phyloP scores from a whole-genome alignment of 2,888 invertebrate species.

The Temnothorax unifasciatus region DNA sequence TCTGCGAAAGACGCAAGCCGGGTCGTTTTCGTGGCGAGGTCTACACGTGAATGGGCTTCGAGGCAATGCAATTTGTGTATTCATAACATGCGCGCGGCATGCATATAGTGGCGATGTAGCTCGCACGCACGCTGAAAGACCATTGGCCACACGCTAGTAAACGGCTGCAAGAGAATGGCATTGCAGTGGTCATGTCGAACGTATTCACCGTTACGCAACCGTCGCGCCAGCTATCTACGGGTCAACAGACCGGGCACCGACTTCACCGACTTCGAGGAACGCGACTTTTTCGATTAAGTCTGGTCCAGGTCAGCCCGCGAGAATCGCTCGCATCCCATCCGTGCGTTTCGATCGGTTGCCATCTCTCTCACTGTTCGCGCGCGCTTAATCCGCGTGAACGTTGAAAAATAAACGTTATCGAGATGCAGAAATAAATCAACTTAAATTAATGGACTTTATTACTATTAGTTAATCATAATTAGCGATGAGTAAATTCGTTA shows the following conservation, averaged over 20 bases:
- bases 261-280: constrained; percentile 70
- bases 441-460: background rate
- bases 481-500: background rate
- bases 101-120: constrained; percentile 63
- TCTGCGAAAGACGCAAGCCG: constrained; percentile 27
- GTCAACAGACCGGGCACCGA: constrained; percentile 74
- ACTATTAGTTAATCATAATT: background rate
- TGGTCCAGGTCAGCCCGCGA: constrained; percentile 64
- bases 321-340: constrained; percentile 43
- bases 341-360: constrained; percentile 54
- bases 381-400: background rate
- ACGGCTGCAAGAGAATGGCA: constrained; percentile 71
- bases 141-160: constrained; percentile 74
- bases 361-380: constrained; percentile 23
- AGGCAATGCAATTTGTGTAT: constrained; percentile 75
- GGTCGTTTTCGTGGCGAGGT: constrained; percentile 47
- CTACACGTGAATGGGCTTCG: constrained; percentile 63
- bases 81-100: constrained; percentile 70
- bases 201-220: constrained; percentile 82
- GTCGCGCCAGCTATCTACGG: constrained; percentile 71
- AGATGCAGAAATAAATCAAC: background rate
- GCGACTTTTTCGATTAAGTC: constrained; percentile 72
- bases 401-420: background rate
- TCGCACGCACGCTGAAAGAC: constrained; percentile 64
- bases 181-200: constrained; percentile 77